These are phyloP conservation scores for Geodia barretti DNA, from an alignment of 37 sponge, comb jelly and placozoan species.

Conservation along the genomic window DNA sequence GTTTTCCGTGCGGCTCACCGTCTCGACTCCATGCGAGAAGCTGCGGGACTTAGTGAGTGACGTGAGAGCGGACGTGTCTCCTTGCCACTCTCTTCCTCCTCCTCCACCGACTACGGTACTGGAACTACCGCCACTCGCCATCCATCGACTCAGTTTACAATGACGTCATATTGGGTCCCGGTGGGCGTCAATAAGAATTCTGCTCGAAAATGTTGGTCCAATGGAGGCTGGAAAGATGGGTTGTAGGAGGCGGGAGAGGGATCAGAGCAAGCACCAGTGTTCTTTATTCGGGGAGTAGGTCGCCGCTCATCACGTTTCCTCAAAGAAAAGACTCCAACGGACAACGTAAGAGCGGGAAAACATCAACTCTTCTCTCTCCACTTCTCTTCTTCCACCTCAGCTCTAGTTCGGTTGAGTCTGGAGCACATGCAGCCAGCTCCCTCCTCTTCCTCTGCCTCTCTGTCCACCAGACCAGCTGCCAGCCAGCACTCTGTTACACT, in stretches of 20 bases:
- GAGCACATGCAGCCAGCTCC: conserved; percentile 13
- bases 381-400: conserved; percentile 3
- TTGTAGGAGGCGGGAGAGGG: background rate
- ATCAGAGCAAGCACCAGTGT: background rate
- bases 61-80: no score
- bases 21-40: background rate
- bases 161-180: background rate
- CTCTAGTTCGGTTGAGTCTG: conserved; percentile 11
- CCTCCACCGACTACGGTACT: background rate
- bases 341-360: conserved; percentile 32
- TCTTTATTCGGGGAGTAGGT: background rate
- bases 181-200: conserved; percentile 18
- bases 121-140: background rate
- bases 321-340: conserved; percentile 48
- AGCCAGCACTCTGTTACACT: background rate
- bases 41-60: background rate
- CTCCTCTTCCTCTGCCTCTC: background rate
- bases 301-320: conserved; percentile 50
- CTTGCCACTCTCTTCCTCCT: background rate
- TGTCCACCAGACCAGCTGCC: background rate
- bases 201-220: no score
- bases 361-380: background rate
- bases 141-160: background rate
- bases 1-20: background rate
- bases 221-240: no score